Conservation (phyloP, 2,797 vertebrate genomes). For the Florisuga fusca region DNA sequence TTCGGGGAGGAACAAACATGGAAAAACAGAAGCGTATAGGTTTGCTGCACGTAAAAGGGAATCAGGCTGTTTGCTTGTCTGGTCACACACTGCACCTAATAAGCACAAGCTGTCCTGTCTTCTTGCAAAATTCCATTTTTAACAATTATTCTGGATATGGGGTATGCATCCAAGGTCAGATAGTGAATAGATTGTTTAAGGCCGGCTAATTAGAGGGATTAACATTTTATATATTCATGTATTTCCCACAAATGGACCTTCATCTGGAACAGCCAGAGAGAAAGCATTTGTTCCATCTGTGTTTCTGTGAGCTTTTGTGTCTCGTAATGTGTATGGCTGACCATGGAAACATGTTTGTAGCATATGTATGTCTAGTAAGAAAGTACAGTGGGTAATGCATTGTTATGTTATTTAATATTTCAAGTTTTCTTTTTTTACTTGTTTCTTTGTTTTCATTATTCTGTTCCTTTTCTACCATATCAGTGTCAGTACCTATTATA, state of each 20-base stretch:
- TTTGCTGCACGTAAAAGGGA: background rate
- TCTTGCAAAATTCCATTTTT: background rate
- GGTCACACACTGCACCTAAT: rapidly evolving
- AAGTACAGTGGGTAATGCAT: background rate
- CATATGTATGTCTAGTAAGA: background rate
- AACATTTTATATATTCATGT: background rate
- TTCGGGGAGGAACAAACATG: background rate
- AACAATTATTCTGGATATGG: background rate
- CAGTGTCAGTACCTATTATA: background rate
- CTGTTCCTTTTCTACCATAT: background rate
- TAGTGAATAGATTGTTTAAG: background rate
- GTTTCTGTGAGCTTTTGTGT: background rate
- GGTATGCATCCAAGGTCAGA: background rate
- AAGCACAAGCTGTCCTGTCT: background rate
- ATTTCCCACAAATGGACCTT: background rate
- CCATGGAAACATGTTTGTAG: background rate
- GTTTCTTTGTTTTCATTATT: background rate
- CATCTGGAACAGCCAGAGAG: background rate
- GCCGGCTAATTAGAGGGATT: background rate
- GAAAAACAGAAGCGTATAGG: background rate
- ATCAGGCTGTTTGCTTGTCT: rapidly evolving
- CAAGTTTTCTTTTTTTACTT: background rate
- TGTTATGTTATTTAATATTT: background rate
- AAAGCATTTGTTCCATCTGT: background rate
- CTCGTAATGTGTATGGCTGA: background rate